These are phyloP conservation scores for Scaptomyza parva DNA, from an alignment of 2,888 invertebrate genomes.

Conservation along the genomic window DNA sequence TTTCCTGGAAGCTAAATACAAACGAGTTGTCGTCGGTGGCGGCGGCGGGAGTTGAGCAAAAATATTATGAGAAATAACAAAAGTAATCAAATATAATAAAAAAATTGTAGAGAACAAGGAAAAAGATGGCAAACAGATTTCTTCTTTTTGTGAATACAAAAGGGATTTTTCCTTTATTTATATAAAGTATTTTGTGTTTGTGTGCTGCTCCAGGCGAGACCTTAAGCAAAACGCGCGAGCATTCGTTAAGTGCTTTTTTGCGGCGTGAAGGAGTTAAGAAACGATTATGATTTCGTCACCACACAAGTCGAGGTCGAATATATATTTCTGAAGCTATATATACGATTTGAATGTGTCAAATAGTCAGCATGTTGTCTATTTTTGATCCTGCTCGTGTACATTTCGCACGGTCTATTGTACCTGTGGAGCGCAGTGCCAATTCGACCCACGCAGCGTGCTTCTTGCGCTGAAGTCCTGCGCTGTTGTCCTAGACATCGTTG, in stretches of 20 bases:
- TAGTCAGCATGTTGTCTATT: constrained; percentile 62
- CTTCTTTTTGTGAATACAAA: constrained; percentile 3
- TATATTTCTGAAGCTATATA: background rate
- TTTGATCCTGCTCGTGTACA: constrained; percentile 26
- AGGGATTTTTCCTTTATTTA: constrained; percentile 42
- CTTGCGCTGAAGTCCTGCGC: too few species aligned
- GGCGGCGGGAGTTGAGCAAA: constrained; percentile 55
- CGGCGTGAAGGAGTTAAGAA: constrained; percentile 70
- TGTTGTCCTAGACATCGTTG: constrained; percentile 47
- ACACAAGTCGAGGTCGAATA: constrained; percentile 68
- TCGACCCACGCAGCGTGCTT: constrained; percentile 60
- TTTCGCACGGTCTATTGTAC: constrained; percentile 64
- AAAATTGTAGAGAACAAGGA: constrained; percentile 22
- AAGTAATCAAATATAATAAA: constrained; percentile 59
- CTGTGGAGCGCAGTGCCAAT: constrained; percentile 47
- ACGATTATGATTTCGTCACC: constrained; percentile 75
- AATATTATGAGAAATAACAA: constrained; percentile 77
- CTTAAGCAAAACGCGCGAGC: constrained; percentile 9
- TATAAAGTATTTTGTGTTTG: constrained; percentile 46
- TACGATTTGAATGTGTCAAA: constrained; percentile 57
- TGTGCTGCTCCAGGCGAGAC: constrained; percentile 30
- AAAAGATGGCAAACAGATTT: constrained; percentile 5
- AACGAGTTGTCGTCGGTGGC: constrained; percentile 55
- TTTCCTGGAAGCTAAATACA: constrained; percentile 69
- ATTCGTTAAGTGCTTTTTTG: constrained; percentile 24